Evolutionary conservation across 64 coral and sea anemone genomes (phyloP).

Genomic region (Porites lutea): DNA sequence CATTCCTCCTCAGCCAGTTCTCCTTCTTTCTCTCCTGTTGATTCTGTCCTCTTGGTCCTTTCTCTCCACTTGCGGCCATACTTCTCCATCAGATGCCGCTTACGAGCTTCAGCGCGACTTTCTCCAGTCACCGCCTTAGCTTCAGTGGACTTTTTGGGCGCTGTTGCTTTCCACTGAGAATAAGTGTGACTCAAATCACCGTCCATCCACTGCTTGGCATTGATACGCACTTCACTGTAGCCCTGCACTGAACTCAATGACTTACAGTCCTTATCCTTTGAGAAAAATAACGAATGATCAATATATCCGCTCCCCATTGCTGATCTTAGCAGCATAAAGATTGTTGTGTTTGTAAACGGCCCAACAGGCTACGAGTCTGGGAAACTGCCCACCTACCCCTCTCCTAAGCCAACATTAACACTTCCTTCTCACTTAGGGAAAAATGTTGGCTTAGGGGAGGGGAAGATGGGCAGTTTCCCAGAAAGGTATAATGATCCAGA

Average conservation of each 20-base stretch:
- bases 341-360: too few species aligned
- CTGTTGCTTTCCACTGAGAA: constrained; percentile 69
- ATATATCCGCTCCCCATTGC: neutral
- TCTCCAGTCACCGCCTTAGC: constrained; percentile 73
- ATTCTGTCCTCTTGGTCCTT: constrained; percentile 59
- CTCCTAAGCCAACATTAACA: too few species aligned
- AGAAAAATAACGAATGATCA: neutral
- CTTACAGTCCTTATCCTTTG: constrained; percentile 80
- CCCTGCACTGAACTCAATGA: constrained; percentile 67
- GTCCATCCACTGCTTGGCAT: constrained; percentile 85
- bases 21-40: constrained; percentile 39
- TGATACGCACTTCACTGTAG: constrained; percentile 51
- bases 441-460: too few species aligned
- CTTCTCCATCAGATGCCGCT: constrained; percentile 79
- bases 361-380: too few species aligned
- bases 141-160: constrained; percentile 53
- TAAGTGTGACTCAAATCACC: constrained; percentile 56
- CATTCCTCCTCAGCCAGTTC: constrained; percentile 77
- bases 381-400: too few species aligned
- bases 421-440: too few species aligned
- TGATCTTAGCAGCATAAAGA: too few species aligned
- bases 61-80: constrained; percentile 71
- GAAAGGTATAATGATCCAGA: too few species aligned
- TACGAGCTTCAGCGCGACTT: constrained; percentile 73
- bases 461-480: too few species aligned